Evolutionary conservation across 1,140 invertebrate genomes (phyloP).

Genomic region (Trachymyrmex cornetzi): DNA sequence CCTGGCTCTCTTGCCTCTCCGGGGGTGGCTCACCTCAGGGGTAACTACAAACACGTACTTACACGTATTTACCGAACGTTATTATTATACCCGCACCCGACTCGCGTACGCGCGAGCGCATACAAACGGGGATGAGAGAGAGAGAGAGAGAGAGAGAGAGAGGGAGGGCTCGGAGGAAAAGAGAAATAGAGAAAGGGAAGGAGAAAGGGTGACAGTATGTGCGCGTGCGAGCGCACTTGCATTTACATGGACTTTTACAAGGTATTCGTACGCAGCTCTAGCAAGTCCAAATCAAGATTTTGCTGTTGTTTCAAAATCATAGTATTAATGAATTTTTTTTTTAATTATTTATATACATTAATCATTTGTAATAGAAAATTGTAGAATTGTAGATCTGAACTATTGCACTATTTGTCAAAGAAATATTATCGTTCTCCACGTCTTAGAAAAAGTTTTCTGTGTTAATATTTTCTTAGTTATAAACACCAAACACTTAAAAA

Average conservation of each 20-base stretch:
- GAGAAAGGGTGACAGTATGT: background rate
- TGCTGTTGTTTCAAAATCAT: background rate
- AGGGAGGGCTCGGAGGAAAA: too few species aligned
- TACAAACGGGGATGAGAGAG: background rate
- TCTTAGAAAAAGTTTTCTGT: background rate
- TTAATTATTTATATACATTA: background rate
- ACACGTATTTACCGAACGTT: constrained; percentile 86
- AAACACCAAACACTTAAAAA: background rate
- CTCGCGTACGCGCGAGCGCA: constrained; percentile 54
- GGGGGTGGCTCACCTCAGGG: constrained; percentile 84
- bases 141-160: background rate
- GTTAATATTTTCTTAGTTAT: background rate
- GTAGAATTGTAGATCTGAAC: background rate
- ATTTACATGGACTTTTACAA: constrained; percentile 19
- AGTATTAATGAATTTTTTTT: background rate
- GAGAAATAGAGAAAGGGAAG: background rate
- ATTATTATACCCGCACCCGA: constrained; percentile 81
- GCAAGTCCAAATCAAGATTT: background rate
- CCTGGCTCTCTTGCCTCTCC: constrained; percentile 65
- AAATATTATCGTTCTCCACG: background rate
- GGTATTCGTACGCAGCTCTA: background rate
- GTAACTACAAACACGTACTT: constrained; percentile 87
- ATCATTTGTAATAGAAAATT: background rate
- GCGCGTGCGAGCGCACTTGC: constrained; percentile 15
- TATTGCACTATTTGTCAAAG: background rate